Conservation (phyloP, 1,140 invertebrate genomes). For the Apis dorsata region DNA sequence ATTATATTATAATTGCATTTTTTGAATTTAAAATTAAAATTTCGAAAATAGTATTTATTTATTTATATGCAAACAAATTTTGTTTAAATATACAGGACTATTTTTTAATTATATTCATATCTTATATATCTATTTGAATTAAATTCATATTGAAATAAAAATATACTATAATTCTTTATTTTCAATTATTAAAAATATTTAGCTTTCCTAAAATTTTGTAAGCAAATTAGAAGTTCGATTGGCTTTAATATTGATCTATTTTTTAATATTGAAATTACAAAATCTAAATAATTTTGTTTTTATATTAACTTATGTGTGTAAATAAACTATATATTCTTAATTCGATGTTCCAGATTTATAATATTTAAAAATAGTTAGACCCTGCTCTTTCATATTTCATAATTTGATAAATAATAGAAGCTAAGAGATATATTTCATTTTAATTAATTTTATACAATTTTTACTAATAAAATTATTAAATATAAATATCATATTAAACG, state of each 20-base stretch:
- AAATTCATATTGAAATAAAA: constrained; percentile 6
- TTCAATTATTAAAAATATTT: neutral
- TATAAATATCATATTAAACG: neutral
- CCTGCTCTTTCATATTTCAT: neutral
- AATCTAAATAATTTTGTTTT: neutral
- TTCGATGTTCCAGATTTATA: neutral
- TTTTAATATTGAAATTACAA: neutral
- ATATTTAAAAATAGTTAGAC: neutral
- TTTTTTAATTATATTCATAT: constrained; percentile 17
- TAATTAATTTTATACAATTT: constrained; percentile 4
- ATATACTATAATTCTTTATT: constrained; percentile 11
- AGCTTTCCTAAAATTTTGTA: neutral
- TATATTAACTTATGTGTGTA: neutral
- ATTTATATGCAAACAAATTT: neutral
- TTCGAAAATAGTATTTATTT: constrained; percentile 1
- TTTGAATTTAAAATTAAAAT: neutral
- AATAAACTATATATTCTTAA: neutral
- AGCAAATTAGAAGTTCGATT: neutral
- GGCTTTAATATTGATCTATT: neutral
- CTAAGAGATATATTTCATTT: neutral
- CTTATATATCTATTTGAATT: neutral
- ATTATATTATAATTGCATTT: neutral
- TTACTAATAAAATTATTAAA: neutral
- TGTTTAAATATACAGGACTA: neutral
- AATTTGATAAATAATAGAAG: neutral